Evolutionary conservation across 2,888 invertebrate genomes (phyloP), one percentile per base, ranked within the genome.

Genomic region (Pediacus dermestoides): DNA sequence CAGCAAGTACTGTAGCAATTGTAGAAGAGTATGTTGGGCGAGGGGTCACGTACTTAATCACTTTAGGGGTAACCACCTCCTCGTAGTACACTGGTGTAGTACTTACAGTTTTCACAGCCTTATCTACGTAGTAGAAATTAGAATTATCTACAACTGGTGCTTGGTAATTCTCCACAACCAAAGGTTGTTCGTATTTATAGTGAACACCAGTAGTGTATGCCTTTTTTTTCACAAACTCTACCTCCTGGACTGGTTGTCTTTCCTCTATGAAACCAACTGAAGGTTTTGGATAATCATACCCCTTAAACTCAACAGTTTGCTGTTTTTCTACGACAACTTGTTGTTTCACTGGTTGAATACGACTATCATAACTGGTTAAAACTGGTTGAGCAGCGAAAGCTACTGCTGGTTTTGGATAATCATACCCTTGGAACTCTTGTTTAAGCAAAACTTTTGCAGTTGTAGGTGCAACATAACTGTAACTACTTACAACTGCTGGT

Each of bases 341-440:
- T 28, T 28, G 12, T 12, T 14, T 28, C 3, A 13, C 23, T n/a
- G 13, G 14, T n/a, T n/a, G n/a, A 7, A 18, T 18, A 18, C 21
- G 8, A 18, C 21, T 18, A 8, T 18, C 8, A 7, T 18, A 18
- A 7, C n/a, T n/a, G n/a, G n/a, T n/a, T n/a, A n/a, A n/a, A n/a
- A 23, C 55, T 13, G 67, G 66, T 42, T 56, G 57, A 50, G 71
- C 69, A 18, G 63, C 66, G 30, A 70, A 72, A 45, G 58, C 52
- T 4, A 55, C n/a, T 40, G 22, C 15, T 43, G 30, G 28, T 42
- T 57, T 59, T 3, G 57, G 51, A 34, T 63, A 60, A 21, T 50
- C 45, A 26, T 63, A 59, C 30, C 58, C 52, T 9, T 26, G 11
- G 9, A 6, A 23, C 10, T 23, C 34, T 9, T 37, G 18, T n/a